Percentiles rank a stretch among this genome's conserved stretches.
Conservation (phyloP, 2,113 vertebrate species). For the Parus major region DNA sequence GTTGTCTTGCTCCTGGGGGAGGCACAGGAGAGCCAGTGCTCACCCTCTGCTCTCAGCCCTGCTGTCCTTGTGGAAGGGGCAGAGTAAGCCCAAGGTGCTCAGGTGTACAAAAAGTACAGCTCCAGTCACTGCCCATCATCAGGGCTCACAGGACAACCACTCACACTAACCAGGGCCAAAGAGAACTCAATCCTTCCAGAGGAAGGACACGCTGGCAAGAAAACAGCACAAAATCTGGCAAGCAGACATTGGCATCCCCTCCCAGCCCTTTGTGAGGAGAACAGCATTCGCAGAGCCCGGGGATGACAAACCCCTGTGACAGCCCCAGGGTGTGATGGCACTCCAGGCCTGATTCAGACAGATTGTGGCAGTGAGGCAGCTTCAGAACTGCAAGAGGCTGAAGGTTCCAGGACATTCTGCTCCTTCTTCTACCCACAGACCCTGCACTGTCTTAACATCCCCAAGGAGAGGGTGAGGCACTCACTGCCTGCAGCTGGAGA, state of each 20-base stretch:
- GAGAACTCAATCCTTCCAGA: background rate
- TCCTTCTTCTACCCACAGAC: background rate
- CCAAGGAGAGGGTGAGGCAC: slow-evolving; percentile 26
- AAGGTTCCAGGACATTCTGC: background rate
- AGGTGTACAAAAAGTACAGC: background rate
- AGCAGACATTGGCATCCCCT: background rate
- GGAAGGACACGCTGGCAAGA: background rate
- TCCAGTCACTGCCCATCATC: background rate
- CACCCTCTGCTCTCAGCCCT: background rate
- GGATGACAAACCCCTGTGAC: background rate
- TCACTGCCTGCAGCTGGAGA: slow-evolving; percentile 91
- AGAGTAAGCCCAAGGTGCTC: background rate
- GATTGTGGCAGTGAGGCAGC: background rate
- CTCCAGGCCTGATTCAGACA: background rate
- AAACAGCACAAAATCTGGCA: background rate
- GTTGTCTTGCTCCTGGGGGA: slow-evolving; percentile 90
- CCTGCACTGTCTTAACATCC: background rate
- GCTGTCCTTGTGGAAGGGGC: background rate
- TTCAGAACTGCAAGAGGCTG: background rate
- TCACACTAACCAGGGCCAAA: background rate
- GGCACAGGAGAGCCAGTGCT: background rate
- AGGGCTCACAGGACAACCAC: background rate
- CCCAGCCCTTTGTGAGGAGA: background rate
- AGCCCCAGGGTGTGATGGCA: background rate
- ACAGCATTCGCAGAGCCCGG: background rate